A percentile compares a stretch with the other conserved stretches of the same genome.
phyloP scores from a whole-genome alignment of 1,140 invertebrate genomes.

The Drosophila malerkotliana region DNA sequence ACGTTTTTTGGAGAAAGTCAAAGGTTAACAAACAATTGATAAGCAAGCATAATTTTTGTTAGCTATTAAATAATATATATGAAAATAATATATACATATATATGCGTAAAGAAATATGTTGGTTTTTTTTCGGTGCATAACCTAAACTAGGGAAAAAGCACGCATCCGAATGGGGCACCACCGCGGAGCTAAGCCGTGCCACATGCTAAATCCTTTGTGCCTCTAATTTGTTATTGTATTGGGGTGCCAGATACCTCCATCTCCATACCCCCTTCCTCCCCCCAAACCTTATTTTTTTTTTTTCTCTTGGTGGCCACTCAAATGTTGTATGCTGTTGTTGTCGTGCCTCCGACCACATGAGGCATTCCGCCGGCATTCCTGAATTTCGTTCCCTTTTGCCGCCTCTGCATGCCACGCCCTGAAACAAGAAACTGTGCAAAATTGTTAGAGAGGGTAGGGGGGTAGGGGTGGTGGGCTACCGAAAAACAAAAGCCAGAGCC shows the following conservation, averaged over 20 bases:
- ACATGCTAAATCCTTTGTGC: conserved; percentile 77
- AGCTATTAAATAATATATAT: no score
- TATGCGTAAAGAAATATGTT: no score
- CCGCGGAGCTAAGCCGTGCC: conserved; percentile 69
- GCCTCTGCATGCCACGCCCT: conserved; percentile 18
- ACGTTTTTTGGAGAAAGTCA: no score
- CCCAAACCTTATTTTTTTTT: background rate
- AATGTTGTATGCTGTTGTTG: conserved; percentile 70
- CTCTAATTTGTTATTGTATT: conserved; percentile 81
- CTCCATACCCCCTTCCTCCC: background rate
- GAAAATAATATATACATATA: no score
- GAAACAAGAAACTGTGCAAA: conserved; percentile 71
- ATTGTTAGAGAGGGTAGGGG: conserved; percentile 36
- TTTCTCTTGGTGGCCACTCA: conserved; percentile 41
- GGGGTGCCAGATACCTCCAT: conserved; percentile 59
- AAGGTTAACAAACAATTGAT: no score
- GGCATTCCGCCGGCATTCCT: conserved; percentile 29
- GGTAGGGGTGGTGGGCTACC: conserved; percentile 12
- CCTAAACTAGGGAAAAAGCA: no score
- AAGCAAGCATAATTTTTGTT: no score
- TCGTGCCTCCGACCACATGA: conserved; percentile 67
- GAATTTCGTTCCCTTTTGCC: background rate
- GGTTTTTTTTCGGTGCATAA: no score
- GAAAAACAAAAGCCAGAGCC: conserved; percentile 62
- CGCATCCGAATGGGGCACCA: background rate